Evolutionary conservation across 2,888 invertebrate species (phyloP).

Genomic region (Flexamia atlantica): DNA sequence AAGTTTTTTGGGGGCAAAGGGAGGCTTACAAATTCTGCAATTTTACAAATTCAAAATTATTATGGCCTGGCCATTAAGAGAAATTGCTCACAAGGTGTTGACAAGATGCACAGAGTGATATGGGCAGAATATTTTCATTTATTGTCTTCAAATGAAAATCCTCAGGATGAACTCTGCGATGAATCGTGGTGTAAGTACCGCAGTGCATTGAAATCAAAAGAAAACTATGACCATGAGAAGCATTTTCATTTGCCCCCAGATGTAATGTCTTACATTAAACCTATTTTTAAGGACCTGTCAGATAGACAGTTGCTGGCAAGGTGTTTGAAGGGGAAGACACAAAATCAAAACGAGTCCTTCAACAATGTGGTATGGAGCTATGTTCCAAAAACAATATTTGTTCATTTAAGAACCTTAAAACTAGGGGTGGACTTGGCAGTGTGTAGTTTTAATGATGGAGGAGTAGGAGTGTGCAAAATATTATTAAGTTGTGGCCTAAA

Average conservation of each 20-base stretch:
- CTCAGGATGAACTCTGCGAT: slow-evolving; percentile 67
- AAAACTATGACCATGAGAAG: slow-evolving; percentile 43
- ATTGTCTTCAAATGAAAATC: slow-evolving; percentile 67
- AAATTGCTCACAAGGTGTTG: slow-evolving; percentile 40
- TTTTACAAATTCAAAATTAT: slow-evolving; percentile 49
- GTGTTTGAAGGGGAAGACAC: slow-evolving; percentile 58
- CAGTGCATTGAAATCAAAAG: slow-evolving; percentile 42
- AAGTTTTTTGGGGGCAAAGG: slow-evolving; percentile 35
- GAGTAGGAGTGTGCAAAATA: slow-evolving; percentile 42
- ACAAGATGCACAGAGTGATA: slow-evolving; percentile 37
- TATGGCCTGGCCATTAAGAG: slow-evolving; percentile 51
- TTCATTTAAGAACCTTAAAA: slow-evolving; percentile 54
- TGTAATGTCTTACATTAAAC: slow-evolving; percentile 59
- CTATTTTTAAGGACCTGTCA: slow-evolving; percentile 56
- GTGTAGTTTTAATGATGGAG: slow-evolving; percentile 59
- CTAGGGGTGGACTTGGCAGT: slow-evolving; percentile 63
- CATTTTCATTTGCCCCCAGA: slow-evolving; percentile 60
- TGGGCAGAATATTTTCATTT: slow-evolving; percentile 62
- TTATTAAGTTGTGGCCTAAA: slow-evolving; percentile 41
- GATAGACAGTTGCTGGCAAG: slow-evolving; percentile 45
- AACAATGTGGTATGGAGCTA: slow-evolving; percentile 59
- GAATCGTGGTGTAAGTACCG: slow-evolving; percentile 69
- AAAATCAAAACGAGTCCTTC: slow-evolving; percentile 56
- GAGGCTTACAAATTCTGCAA: slow-evolving; percentile 49
- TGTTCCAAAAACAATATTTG: slow-evolving; percentile 63